Evolutionary conservation across 1,140 invertebrate species (phyloP), one percentile per base, ranked within the genome.

Genomic region (Trachymyrmex septentrionalis): DNA sequence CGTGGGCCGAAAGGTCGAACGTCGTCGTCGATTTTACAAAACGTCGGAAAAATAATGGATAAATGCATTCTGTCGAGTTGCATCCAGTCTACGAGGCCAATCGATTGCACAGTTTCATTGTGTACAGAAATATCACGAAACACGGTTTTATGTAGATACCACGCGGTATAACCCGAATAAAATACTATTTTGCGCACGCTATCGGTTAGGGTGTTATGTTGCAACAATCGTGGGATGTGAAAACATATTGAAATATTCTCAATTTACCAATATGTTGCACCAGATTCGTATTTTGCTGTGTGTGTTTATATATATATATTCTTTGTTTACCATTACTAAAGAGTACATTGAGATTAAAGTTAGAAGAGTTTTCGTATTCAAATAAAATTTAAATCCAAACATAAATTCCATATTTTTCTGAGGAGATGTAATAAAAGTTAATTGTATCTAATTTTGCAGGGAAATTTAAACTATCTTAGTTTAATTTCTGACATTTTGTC

Each of bases 1-100:
- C 69, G 80, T 84, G 80, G 69, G 80, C 14, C 69, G 80, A 84
- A 84, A 84, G 80, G 80, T 84, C 69, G 69, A 57, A 72, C 57
- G 67, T 73, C n/a, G 16, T 44, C 27, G 24, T 55, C 24, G 30
- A n/a, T 21, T 82, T 84, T 73, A 21, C 38, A 82, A 82, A 61
- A 59, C 67, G 19, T 73, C 44, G 55, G 48, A 30, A 73, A 84
- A 59, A 64, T 59, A 34, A 73, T 10, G 38, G 69, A 63, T 71
- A 71, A 50, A 59, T 48, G 67, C 10, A 59, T 84, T 59, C 55
- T 48, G 67, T 61, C 57, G 69, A 82, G 24, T 48, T 12, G 19
- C 21, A 24, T 80, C 21, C 78, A 34, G 30, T 72, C 57, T 53
- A 48, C 67, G 53, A 82, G 67, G 55, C 24, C 67, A 57, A 72